These are phyloP conservation scores for Campylomormyrus tamandua DNA, from an alignment of 2,113 vertebrate species.

Conservation along the genomic window DNA sequence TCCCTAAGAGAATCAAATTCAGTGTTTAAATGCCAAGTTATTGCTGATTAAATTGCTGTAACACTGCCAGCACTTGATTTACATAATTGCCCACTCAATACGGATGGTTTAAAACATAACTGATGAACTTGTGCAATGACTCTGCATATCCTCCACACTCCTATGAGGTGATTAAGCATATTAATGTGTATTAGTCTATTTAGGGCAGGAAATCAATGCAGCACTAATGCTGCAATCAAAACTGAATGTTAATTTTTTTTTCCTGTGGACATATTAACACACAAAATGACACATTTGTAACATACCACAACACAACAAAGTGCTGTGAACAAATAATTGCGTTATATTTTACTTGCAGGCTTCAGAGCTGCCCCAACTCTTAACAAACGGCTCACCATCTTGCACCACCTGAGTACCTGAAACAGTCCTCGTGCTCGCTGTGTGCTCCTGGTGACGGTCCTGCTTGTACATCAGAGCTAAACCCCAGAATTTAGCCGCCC, in stretches of 20 bases:
- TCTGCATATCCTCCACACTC: not conserved
- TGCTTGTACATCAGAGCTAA: not conserved
- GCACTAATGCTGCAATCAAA: not conserved
- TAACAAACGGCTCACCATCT: not conserved
- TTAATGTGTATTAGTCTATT: not conserved
- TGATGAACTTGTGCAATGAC: not conserved
- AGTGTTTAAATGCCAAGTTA: not conserved
- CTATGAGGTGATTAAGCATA: not conserved
- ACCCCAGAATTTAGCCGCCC: not conserved
- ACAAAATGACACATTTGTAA: not conserved
- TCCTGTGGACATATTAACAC: not conserved
- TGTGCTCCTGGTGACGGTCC: not conserved
- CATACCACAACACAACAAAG: not conserved
- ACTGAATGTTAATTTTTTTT: constrained; percentile 7
- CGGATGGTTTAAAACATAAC: constrained; percentile 9
- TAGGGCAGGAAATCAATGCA: constrained; percentile 4
- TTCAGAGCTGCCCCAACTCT: not conserved
- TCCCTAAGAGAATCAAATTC: not conserved
- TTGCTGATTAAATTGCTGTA: constrained; percentile 14
- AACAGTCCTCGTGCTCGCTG: not conserved
- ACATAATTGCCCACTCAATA: constrained; percentile 15
- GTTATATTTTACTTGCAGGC: not conserved
- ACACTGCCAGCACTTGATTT: not conserved
- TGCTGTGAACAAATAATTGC: not conserved
- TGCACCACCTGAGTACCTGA: not conserved